These are phyloP conservation scores for Cebidichthys violaceus DNA, from an alignment of 2,113 vertebrate species.

Conservation along the genomic window DNA sequence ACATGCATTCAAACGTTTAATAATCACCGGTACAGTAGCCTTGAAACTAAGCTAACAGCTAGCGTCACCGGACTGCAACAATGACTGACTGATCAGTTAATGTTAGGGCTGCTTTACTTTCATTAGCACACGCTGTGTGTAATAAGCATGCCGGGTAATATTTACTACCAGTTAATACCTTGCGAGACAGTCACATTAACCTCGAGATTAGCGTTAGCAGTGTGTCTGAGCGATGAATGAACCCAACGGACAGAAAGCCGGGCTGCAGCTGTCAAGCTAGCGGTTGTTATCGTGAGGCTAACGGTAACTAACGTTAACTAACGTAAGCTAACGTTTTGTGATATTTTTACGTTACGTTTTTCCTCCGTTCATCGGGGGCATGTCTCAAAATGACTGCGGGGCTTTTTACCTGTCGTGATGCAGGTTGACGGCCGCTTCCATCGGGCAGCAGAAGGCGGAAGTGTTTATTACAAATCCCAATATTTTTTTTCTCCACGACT, in stretches of 20 bases:
- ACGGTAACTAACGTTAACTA: slow-evolving; percentile 29
- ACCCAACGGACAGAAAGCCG: slow-evolving; percentile 39
- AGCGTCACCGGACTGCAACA: neutral
- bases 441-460: slow-evolving; percentile 70
- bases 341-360: neutral
- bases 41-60: slow-evolving; percentile 9
- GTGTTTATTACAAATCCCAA: slow-evolving; percentile 53
- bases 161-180: neutral
- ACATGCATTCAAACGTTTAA: neutral
- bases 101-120: neutral
- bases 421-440: slow-evolving; percentile 82
- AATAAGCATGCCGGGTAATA: fast-evolving
- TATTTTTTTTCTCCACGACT: slow-evolving; percentile 33
- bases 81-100: neutral
- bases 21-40: neutral
- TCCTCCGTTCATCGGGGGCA: neutral
- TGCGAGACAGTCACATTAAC: neutral
- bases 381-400: neutral
- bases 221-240: slow-evolving; percentile 58
- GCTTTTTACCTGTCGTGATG: slow-evolving; percentile 81
- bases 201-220: neutral
- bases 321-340: neutral
- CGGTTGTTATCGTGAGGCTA: slow-evolving; percentile 26
- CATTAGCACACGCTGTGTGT: too few species aligned
- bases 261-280: slow-evolving; percentile 52